Conservation (phyloP, 2,113 vertebrate genomes). For the Actenoides hombroni region DNA sequence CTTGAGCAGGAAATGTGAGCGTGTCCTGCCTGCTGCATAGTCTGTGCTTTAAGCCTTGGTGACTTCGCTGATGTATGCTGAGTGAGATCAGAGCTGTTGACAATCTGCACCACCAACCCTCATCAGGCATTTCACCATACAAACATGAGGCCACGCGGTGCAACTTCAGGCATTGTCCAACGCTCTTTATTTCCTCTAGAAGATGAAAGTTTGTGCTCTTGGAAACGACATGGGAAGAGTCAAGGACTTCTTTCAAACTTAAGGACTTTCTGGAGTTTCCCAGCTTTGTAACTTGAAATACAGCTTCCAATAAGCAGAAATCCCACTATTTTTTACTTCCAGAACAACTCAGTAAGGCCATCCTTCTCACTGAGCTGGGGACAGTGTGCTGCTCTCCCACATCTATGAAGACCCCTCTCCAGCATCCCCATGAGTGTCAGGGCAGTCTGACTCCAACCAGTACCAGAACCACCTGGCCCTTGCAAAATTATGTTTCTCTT, state of each 20-base stretch:
- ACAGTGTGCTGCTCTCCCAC: background rate
- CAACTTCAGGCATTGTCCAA: background rate
- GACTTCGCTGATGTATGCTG: background rate
- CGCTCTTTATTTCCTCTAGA: background rate
- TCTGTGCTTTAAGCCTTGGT: background rate
- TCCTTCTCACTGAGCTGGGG: background rate
- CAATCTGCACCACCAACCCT: background rate
- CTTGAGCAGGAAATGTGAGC: background rate
- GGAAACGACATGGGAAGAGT: background rate
- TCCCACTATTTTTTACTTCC: background rate
- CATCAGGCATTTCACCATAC: no score
- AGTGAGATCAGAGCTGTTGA: background rate
- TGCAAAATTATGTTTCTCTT: background rate
- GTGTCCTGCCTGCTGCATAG: background rate
- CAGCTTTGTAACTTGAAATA: background rate
- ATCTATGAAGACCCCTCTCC: background rate
- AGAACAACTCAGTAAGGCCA: background rate
- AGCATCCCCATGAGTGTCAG: background rate
- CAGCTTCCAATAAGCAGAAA: background rate
- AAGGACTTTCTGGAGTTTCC: background rate
- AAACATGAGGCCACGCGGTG: rapidly evolving
- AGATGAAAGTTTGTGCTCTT: background rate
- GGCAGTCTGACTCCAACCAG: background rate
- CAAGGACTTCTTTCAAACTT: background rate
- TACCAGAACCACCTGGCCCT: background rate